Conservation (phyloP, 2,113 vertebrate species). For the Nipponia nippon region DNA sequence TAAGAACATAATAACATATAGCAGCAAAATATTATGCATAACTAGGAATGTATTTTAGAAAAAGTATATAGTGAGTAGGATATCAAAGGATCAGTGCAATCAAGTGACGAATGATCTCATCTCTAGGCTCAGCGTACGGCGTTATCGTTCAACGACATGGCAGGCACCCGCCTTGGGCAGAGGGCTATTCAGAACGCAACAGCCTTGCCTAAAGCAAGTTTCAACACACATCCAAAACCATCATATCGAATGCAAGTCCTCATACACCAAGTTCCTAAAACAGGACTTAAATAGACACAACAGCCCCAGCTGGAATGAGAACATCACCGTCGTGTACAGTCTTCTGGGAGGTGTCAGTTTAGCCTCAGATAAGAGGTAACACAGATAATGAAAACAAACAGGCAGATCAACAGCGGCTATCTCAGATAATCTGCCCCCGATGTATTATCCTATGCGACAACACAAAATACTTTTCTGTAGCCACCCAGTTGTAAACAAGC, state of each 20-base stretch:
- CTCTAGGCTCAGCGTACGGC: not conserved
- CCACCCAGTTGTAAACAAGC: not conserved
- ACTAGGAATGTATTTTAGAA: not conserved
- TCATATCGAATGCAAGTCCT: accelerated
- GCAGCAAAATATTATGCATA: not conserved
- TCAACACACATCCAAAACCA: not conserved
- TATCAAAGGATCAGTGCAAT: not conserved
- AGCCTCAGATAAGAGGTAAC: not conserved
- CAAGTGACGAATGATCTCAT: not conserved
- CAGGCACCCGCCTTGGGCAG: not conserved
- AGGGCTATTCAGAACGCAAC: not conserved
- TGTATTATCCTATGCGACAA: accelerated
- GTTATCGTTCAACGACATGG: accelerated
- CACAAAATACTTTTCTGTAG: not conserved
- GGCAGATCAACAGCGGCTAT: not conserved
- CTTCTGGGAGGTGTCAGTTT: not conserved
- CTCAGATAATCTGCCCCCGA: not conserved
- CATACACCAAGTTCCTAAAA: not conserved
- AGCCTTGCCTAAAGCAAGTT: not conserved
- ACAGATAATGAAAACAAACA: not conserved
- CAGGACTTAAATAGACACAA: not conserved
- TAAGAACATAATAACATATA: not conserved
- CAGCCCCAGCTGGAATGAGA: not conserved
- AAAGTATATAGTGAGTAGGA: not conserved
- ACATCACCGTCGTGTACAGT: not conserved